These are phyloP conservation scores for Myathropa florea DNA, from an alignment of 2,888 invertebrate genomes.

Conservation along the genomic window DNA sequence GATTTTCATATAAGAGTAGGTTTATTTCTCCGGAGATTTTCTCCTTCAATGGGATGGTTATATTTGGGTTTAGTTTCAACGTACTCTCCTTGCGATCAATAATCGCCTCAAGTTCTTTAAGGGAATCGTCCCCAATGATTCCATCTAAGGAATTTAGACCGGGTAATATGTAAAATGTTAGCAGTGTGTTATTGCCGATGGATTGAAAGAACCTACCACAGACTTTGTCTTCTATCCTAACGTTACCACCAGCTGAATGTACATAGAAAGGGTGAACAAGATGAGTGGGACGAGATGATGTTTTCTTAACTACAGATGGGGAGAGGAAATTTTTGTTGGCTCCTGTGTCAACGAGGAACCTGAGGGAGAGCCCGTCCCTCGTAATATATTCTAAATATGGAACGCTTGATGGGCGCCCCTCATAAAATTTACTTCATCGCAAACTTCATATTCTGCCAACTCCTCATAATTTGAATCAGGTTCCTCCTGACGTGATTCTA, in stretches of 20 bases:
- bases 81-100: constrained; percentile 1
- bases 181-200: neutral
- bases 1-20: too few relatives aligned
- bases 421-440: constrained; percentile 12
- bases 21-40: too few relatives aligned
- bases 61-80: neutral
- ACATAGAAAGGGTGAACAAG: neutral
- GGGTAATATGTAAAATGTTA: constrained; percentile 4
- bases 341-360: too few relatives aligned
- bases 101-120: constrained; percentile 4
- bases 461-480: neutral
- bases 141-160: constrained; percentile 8
- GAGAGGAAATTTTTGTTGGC: too few relatives aligned
- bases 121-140: constrained; percentile 11
- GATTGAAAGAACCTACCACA: neutral
- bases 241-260: neutral
- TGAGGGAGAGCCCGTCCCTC: too few relatives aligned
- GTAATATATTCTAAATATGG: neutral
- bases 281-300: too few relatives aligned
- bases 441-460: neutral
- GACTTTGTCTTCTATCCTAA: neutral
- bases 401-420: constrained; percentile 1
- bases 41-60: neutral
- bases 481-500: neutral
- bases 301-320: too few relatives aligned